A percentile compares a stretch with the other conserved stretches of the same genome.
phyloP scores from a whole-genome alignment of 2,113 vertebrate species.

The Gambusia affinis region DNA sequence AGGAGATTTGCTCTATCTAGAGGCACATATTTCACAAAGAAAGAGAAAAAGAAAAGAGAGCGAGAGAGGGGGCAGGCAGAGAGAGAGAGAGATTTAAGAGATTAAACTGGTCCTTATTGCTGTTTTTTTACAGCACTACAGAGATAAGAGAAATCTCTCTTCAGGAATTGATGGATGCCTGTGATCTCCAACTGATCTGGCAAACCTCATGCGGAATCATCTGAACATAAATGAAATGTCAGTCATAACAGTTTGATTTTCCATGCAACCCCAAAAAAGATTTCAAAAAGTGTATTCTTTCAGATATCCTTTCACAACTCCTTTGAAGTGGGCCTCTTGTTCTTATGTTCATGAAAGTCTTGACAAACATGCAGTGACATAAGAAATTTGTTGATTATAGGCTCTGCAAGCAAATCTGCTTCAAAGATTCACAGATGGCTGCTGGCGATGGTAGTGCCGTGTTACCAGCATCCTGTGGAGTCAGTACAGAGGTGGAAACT shows the following conservation, averaged over 20 bases:
- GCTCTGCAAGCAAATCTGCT: constrained; percentile 17
- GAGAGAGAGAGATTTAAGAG: constrained; percentile 29
- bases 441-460: constrained; percentile 9
- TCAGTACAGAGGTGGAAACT: constrained; percentile 36
- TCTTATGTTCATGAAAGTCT: constrained; percentile 2
- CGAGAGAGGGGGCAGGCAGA: constrained; percentile 9
- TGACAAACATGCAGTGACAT: constrained; percentile 31
- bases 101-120: constrained; percentile 15
- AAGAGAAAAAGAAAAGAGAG: constrained; percentile 22
- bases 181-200: constrained; percentile 6
- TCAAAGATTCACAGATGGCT: constrained; percentile 51
- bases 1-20: constrained; percentile 29
- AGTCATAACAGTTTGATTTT: not conserved
- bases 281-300: constrained; percentile 19
- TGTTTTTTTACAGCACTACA: constrained; percentile 13
- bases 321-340: constrained; percentile 16
- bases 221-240: not conserved
- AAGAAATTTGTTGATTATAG: constrained; percentile 23
- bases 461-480: constrained; percentile 18
- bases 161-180: not conserved
- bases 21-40: constrained; percentile 6
- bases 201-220: not conserved
- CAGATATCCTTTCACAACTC: constrained; percentile 2
- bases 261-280: not conserved
- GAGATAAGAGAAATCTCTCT: constrained; percentile 1